A percentile compares a stretch with the other conserved stretches of the same genome.
Conservation (phyloP, 2,797 vertebrate species). For the Botia kubotai region DNA sequence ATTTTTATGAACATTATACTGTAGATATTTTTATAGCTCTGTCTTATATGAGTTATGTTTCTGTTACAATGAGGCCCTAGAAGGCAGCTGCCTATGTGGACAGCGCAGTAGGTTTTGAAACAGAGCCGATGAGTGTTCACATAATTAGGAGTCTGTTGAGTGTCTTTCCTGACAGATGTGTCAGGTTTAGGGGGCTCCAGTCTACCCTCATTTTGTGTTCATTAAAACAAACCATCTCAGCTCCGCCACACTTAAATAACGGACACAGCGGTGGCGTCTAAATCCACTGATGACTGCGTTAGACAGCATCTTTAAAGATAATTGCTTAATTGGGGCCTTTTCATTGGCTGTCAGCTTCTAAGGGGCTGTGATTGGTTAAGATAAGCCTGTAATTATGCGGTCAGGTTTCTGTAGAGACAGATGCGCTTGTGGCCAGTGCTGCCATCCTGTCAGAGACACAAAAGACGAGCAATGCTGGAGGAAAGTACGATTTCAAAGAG, state of each 20-base stretch:
- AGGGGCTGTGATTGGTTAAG: conserved; percentile 73
- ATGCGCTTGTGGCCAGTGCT: conserved; percentile 55
- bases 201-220: conserved; percentile 7
- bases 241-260: conserved; percentile 70
- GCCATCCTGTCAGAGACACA: conserved; percentile 62
- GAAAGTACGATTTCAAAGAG: conserved; percentile 21
- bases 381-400: conserved; percentile 79
- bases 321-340: conserved; percentile 83
- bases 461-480: conserved; percentile 44
- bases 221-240: conserved; percentile 52
- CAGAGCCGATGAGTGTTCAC: not conserved
- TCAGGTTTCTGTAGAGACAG: conserved; percentile 51
- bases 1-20: not conserved
- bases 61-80: no score
- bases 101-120: conserved; percentile 7
- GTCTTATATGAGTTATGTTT: no score
- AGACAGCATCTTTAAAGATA: conserved; percentile 79
- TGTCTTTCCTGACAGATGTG: conserved; percentile 30
- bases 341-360: conserved; percentile 74
- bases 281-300: conserved; percentile 76
- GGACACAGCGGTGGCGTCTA: conserved; percentile 62
- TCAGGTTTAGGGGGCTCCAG: conserved; percentile 19
- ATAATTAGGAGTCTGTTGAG: conserved; percentile 2
- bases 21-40: not conserved
- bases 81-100: no score